These are phyloP conservation scores for Drosophila setosimentum DNA, from an alignment of 2,888 invertebrate genomes.

Conservation along the genomic window DNA sequence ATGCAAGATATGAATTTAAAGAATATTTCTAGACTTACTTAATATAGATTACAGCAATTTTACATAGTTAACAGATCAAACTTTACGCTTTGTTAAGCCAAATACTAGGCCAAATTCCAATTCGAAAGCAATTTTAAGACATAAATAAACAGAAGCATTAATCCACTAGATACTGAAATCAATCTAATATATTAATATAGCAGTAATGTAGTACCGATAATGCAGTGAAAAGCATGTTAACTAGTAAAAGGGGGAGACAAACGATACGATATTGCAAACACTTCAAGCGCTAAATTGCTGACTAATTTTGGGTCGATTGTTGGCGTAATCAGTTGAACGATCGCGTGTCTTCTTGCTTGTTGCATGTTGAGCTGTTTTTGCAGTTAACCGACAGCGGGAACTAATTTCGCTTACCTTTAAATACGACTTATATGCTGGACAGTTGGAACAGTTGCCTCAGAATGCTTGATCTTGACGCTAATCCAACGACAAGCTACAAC, in stretches of 20 bases:
- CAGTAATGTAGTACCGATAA: neutral
- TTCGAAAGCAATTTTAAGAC: no score
- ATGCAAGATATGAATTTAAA: neutral
- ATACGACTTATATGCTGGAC: constrained; percentile 20
- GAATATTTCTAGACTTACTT: neutral
- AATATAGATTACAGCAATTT: neutral
- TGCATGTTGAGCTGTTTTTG: constrained; percentile 34
- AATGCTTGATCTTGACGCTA: constrained; percentile 60
- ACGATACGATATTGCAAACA: constrained; percentile 19
- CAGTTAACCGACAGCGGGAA: constrained; percentile 14
- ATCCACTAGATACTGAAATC: neutral
- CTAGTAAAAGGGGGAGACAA: neutral
- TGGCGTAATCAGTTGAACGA: constrained; percentile 28
- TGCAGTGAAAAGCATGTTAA: neutral
- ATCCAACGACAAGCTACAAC: constrained; percentile 53
- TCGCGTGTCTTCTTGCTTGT: constrained; percentile 35
- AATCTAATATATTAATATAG: neutral
- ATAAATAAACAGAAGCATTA: no score
- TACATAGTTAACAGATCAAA: no score
- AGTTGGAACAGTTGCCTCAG: constrained; percentile 35
- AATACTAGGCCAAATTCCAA: no score
- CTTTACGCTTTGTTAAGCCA: no score
- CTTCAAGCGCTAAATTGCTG: constrained; percentile 64
- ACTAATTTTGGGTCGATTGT: constrained; percentile 44
- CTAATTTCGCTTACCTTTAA: constrained; percentile 37